Conservation (phyloP, 2,113 vertebrate genomes). For the Meriones unguiculatus region DNA sequence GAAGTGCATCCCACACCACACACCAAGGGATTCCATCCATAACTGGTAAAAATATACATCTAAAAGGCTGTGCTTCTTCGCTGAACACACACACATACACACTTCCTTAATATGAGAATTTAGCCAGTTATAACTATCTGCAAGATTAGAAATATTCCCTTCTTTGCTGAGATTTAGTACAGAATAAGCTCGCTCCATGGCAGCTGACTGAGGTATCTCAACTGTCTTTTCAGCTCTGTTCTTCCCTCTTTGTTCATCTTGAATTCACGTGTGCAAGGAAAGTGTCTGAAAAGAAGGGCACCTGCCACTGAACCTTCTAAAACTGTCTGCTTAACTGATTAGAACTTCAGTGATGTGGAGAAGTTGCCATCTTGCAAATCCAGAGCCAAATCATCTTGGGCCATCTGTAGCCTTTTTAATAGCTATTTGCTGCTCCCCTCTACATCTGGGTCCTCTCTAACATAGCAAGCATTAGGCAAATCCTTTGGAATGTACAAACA, state of each 20-base stretch:
- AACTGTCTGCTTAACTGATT: not conserved
- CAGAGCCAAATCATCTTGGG: not conserved
- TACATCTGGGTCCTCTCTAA: not conserved
- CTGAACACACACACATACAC: no score
- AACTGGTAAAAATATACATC: not conserved
- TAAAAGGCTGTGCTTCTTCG: not conserved
- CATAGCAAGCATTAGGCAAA: not conserved
- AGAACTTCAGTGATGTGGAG: not conserved
- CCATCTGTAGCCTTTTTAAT: not conserved
- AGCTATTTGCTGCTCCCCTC: no score
- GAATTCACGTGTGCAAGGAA: not conserved
- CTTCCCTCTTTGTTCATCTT: not conserved
- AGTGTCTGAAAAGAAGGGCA: not conserved
- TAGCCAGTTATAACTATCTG: not conserved
- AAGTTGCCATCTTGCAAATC: not conserved
- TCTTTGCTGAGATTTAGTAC: not conserved
- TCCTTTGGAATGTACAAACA: not conserved
- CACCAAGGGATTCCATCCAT: not conserved
- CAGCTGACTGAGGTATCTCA: not conserved
- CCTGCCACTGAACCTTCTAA: not conserved
- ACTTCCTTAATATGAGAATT: not conserved
- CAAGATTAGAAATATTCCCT: not conserved
- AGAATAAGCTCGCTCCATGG: not conserved
- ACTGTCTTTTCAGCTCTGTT: not conserved
- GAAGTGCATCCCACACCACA: not conserved